Evolutionary conservation across 37 sponge, comb jelly and placozoan species (phyloP).

Genomic region (Trichoplax adhaerens): DNA sequence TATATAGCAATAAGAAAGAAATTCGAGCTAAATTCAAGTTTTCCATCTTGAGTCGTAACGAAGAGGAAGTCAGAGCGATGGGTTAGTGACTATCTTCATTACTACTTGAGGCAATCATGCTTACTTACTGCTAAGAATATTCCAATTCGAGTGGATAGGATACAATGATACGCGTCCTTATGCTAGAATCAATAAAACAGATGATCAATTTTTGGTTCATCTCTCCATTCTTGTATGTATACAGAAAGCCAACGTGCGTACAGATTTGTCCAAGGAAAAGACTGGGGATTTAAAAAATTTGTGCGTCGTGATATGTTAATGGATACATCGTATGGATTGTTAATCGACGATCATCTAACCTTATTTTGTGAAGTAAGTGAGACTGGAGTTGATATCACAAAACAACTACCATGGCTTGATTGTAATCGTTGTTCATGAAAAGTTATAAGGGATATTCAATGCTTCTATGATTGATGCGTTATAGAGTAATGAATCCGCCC

Average conservation of each 20-base stretch:
- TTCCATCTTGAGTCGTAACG: conserved; percentile 83
- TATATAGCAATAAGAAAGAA: conserved; percentile 74
- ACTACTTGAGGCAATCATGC: not conserved
- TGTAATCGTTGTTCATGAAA: too few species aligned
- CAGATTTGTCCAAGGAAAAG: conserved; percentile 93
- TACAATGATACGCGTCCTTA: too few species aligned
- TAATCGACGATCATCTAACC: conserved; percentile 92
- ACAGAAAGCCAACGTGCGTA: conserved; percentile 95
- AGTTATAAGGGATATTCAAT: too few species aligned
- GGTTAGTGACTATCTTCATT: conserved; percentile 32
- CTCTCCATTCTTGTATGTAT: not conserved
- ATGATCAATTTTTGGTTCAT: too few species aligned
- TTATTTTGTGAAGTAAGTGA: conserved; percentile 76
- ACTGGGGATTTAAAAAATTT: conserved; percentile 99
- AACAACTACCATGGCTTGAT: too few species aligned
- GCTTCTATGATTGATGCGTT: too few species aligned
- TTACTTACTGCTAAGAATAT: not conserved
- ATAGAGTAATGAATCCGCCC: too few species aligned
- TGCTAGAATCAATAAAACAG: too few species aligned
- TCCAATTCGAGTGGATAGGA: too few species aligned
- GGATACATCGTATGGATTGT: conserved; percentile 85
- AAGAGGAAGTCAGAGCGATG: conserved; percentile 96
- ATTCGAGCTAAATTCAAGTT: conserved; percentile 96
- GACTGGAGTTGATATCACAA: not conserved
- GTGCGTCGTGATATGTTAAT: conserved; percentile 91